phyloP scores from a whole-genome alignment of 2,888 invertebrate species.

The Pseudanteris insignis region DNA sequence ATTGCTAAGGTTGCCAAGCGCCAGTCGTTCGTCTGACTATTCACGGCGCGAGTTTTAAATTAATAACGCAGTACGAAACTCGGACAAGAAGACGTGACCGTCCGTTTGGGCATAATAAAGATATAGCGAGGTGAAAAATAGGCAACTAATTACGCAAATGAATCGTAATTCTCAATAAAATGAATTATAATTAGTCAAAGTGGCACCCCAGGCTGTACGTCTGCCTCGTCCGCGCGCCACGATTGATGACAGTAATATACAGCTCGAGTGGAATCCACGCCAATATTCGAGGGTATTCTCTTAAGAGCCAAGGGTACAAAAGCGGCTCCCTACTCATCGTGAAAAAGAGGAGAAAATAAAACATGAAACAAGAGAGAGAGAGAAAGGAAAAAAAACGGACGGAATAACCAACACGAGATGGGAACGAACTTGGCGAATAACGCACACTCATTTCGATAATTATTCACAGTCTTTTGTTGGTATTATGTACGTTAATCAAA shows the following conservation, averaged over 20 bases:
- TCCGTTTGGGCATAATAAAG: conserved; percentile 14
- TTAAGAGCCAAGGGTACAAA: conserved; percentile 32
- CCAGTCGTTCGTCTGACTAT: too few relatives aligned
- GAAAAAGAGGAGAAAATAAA: not conserved
- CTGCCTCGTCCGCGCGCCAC: conserved; percentile 25
- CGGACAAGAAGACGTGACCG: not conserved
- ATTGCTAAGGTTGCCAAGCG: too few relatives aligned
- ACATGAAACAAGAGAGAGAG: too few relatives aligned
- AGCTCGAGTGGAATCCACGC: conserved; percentile 19
- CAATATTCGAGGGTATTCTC: conserved; percentile 30
- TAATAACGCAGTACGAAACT: conserved; percentile 4
- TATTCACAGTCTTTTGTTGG: too few relatives aligned
- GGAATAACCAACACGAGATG: too few relatives aligned
- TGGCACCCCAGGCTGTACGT: conserved; percentile 34
- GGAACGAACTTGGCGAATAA: conserved; percentile 16
- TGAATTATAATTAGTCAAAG: conserved; percentile 42
- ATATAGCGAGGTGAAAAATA: conserved; percentile 26
- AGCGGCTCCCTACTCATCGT: conserved; percentile 7
- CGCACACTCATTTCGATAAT: conserved; percentile 21
- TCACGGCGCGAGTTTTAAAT: conserved; percentile 2
- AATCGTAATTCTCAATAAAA: conserved; percentile 39
- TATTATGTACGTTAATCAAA: conserved; percentile 18
- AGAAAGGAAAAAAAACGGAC: too few relatives aligned
- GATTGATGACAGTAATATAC: conserved; percentile 44
- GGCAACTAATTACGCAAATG: conserved; percentile 37